phyloP scores from a whole-genome alignment of 2,888 invertebrate genomes.

The Gnatocerus cornutus region DNA sequence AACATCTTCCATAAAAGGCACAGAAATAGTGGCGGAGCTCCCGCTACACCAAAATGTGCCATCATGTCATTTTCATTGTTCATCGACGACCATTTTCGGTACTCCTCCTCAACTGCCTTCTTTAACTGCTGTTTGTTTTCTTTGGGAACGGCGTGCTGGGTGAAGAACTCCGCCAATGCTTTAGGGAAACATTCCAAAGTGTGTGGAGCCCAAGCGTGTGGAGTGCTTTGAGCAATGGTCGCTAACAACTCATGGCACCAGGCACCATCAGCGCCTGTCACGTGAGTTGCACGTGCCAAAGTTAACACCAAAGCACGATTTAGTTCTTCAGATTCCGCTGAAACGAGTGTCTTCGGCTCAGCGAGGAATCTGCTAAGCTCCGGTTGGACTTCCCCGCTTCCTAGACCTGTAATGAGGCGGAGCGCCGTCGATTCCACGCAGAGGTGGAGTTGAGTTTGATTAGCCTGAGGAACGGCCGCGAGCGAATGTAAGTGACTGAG shows the following conservation, averaged over 20 bases:
- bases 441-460: slow-evolving; percentile 94
- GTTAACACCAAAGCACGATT: slow-evolving; percentile 95
- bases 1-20: slow-evolving; percentile 97
- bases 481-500: slow-evolving; percentile 93
- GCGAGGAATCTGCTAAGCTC: slow-evolving; percentile 93
- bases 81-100: slow-evolving; percentile 97
- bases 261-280: slow-evolving; percentile 88
- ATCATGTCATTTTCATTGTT: slow-evolving; percentile 97
- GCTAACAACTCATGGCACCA: slow-evolving; percentile 94
- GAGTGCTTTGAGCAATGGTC: slow-evolving; percentile 94
- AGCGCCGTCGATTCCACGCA: slow-evolving; percentile 75
- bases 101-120: slow-evolving; percentile 95
- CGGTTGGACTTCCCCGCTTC: slow-evolving; percentile 95
- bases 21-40: slow-evolving; percentile 91
- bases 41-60: slow-evolving; percentile 95
- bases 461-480: slow-evolving; percentile 93
- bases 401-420: slow-evolving; percentile 74
- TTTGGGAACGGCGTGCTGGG: slow-evolving; percentile 86
- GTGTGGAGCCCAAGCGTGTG: slow-evolving; percentile 96
- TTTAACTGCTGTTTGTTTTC: slow-evolving; percentile 94
- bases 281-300: slow-evolving; percentile 93
- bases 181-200: slow-evolving; percentile 94
- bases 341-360: slow-evolving; percentile 93
- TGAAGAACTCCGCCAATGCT: slow-evolving; percentile 91
- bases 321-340: slow-evolving; percentile 95